Evolutionary conservation across 1,140 invertebrate genomes (phyloP).

Genomic region (Philaenus spumarius): DNA sequence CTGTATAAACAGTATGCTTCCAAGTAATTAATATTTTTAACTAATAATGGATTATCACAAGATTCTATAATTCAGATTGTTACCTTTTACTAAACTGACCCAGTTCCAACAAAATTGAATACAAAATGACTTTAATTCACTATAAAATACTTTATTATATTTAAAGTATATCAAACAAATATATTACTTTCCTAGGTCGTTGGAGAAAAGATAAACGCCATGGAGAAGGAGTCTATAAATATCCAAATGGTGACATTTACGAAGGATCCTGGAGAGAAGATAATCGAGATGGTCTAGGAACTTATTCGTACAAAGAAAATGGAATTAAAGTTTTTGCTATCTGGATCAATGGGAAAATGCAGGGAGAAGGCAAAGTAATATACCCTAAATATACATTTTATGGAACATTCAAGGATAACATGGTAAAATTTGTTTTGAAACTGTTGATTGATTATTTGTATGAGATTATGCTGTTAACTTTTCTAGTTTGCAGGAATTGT

Average conservation of each 20-base stretch:
- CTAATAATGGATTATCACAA: no score
- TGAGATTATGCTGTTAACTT: no score
- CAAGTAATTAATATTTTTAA: no score
- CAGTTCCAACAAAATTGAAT: no score
- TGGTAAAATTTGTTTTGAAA: not conserved
- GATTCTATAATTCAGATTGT: no score
- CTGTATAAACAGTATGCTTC: no score
- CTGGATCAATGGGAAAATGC: conserved; percentile 12
- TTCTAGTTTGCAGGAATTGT: no score
- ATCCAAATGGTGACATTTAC: conserved; percentile 14
- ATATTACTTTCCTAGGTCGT: conserved; percentile 6
- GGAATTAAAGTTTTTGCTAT: not conserved
- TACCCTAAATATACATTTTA: conserved; percentile 12
- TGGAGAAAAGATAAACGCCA: conserved; percentile 12
- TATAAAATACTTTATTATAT: no score
- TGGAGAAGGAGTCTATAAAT: conserved; percentile 11
- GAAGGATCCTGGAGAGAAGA: conserved; percentile 12
- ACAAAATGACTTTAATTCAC: no score
- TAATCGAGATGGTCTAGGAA: conserved; percentile 5
- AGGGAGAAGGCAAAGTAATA: conserved; percentile 9
- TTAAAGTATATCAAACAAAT: no score
- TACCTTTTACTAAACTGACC: no score
- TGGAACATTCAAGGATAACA: conserved; percentile 3
- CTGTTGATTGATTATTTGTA: no score
- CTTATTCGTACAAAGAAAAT: conserved; percentile 6